Percentiles rank a stretch among this genome's conserved stretches.
phyloP scores from a whole-genome alignment of 1,140 invertebrate species.

The Drosophila littoralis region DNA sequence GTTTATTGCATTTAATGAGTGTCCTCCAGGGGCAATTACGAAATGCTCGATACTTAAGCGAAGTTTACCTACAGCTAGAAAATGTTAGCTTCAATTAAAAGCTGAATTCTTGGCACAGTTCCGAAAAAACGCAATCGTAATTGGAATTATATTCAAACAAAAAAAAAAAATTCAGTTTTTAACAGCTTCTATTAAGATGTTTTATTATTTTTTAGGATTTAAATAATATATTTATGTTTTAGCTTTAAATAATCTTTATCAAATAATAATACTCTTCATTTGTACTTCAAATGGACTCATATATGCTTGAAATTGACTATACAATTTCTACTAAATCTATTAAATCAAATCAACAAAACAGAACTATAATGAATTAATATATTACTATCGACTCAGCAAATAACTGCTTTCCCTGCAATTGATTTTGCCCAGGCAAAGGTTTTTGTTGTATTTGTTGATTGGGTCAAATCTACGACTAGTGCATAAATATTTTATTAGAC shows the following conservation, averaged over 20 bases:
- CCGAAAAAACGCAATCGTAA: too few species aligned
- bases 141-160: too few species aligned
- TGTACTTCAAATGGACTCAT: too few species aligned
- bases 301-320: neutral
- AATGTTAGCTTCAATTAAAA: neutral
- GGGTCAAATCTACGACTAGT: neutral
- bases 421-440: neutral
- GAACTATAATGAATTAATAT: neutral
- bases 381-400: neutral
- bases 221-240: too few species aligned
- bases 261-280: too few species aligned
- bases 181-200: too few species aligned
- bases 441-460: constrained; percentile 18
- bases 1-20: constrained; percentile 20
- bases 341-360: neutral
- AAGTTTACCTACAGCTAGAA: neutral
- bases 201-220: neutral
- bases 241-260: too few species aligned
- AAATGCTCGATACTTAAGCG: neutral
- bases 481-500: constrained; percentile 38
- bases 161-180: too few species aligned
- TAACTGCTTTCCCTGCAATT: neutral
- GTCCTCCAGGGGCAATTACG: constrained; percentile 32
- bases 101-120: too few species aligned
- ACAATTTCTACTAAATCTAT: neutral